Percentiles rank a stretch among this genome's conserved stretches.
phyloP scores from a whole-genome alignment of 2,888 invertebrate species.

The Bursaphelenchus okinawaensis region DNA sequence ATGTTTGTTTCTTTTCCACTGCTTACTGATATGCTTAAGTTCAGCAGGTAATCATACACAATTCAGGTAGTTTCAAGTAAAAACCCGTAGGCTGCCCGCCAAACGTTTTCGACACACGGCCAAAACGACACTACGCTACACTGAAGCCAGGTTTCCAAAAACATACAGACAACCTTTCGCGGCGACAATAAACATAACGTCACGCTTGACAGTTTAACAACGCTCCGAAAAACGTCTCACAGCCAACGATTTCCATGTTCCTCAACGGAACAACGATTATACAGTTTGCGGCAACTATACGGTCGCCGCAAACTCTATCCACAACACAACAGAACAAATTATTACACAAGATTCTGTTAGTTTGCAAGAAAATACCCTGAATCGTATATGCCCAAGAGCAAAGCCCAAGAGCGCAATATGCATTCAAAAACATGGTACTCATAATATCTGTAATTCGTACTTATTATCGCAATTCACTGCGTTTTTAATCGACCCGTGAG shows the following conservation, averaged over 20 bases:
- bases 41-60: constrained; percentile 59
- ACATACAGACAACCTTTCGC: not conserved
- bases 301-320: not conserved
- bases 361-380: constrained; percentile 53
- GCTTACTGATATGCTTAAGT: constrained; percentile 70
- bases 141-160: not conserved
- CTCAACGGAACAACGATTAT: not conserved
- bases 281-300: not conserved
- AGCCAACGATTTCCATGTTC: not conserved
- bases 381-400: constrained; percentile 56
- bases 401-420: constrained; percentile 58
- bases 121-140: not conserved
- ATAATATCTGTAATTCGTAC: constrained; percentile 60
- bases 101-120: too few species aligned
- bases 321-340: not conserved
- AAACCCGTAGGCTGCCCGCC: not conserved
- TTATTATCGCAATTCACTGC: constrained; percentile 59
- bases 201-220: not conserved
- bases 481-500: constrained; percentile 61
- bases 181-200: not conserved
- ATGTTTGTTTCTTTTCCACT: constrained; percentile 70
- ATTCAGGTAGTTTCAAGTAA: constrained; percentile 23
- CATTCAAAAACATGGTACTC: constrained; percentile 65
- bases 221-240: not conserved
- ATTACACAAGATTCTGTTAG: not conserved